A percentile compares a stretch with the other conserved stretches of the same genome.
These are phyloP conservation scores for Caenorhabditis doughertyi DNA, from an alignment of 2,888 invertebrate species.

Conservation along the genomic window DNA sequence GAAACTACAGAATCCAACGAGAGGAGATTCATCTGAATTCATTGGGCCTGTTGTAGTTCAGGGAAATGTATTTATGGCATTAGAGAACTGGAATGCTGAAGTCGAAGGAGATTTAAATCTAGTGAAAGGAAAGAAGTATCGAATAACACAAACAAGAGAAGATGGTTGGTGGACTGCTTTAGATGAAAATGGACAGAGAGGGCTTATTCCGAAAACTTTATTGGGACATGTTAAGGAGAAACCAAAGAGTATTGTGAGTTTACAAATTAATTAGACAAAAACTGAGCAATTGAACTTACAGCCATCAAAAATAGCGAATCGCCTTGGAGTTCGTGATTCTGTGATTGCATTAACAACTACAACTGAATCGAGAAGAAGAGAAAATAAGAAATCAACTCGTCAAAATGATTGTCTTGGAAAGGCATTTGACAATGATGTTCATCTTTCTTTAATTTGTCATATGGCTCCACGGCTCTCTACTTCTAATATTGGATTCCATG, in stretches of 20 bases:
- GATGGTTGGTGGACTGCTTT: constrained; percentile 76
- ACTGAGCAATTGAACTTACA: no score
- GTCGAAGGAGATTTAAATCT: constrained; percentile 67
- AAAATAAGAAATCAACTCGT: constrained; percentile 1
- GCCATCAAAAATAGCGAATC: constrained; percentile 41
- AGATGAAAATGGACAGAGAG: constrained; percentile 64
- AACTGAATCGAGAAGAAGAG: constrained; percentile 7
- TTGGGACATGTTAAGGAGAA: constrained; percentile 60
- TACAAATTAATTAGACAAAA: no score
- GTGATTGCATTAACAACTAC: constrained; percentile 47
- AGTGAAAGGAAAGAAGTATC: constrained; percentile 64
- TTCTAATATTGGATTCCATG: constrained; percentile 77
- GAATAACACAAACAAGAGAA: constrained; percentile 68
- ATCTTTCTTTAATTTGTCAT: constrained; percentile 72
- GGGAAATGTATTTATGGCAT: constrained; percentile 67
- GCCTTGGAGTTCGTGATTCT: constrained; percentile 53
- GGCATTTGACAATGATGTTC: constrained; percentile 64
- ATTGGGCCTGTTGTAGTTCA: constrained; percentile 53
- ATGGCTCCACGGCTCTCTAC: constrained; percentile 72
- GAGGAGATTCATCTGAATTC: constrained; percentile 10
- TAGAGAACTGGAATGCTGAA: constrained; percentile 61
- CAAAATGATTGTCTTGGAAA: constrained; percentile 65
- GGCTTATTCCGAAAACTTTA: constrained; percentile 73
- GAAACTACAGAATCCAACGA: constrained; percentile 23
- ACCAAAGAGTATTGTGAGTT: constrained; percentile 9